These are phyloP conservation scores for Rhamnusium bicolor DNA, from an alignment of 2,888 invertebrate genomes.

Conservation along the genomic window DNA sequence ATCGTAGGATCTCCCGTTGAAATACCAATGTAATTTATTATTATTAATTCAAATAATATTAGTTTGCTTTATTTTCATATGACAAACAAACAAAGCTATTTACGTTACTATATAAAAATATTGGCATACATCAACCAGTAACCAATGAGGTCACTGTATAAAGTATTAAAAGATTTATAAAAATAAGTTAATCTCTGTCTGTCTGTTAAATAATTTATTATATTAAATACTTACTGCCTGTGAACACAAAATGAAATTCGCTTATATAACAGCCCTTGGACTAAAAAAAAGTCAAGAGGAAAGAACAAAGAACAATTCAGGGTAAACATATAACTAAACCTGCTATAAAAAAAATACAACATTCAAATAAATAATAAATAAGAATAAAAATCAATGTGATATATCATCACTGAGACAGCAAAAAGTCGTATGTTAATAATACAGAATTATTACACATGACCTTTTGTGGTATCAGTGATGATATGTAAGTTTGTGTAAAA, in stretches of 20 bases:
- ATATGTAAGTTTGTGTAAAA: no score
- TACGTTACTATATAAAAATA: not conserved
- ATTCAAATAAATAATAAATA: not conserved
- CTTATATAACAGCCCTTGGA: slow-evolving; percentile 2
- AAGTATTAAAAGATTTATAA: not conserved
- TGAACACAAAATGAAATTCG: slow-evolving; percentile 29
- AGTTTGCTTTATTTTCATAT: no score
- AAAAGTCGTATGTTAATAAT: no score
- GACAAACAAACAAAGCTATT: not conserved
- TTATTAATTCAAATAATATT: no score
- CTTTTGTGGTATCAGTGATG: no score
- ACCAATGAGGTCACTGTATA: not conserved
- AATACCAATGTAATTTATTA: no score
- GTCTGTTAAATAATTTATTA: not conserved
- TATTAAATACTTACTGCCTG: slow-evolving; percentile 27
- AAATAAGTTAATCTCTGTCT: not conserved
- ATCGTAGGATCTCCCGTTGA: no score
- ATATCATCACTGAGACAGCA: no score
- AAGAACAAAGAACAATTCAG: not conserved
- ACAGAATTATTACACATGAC: no score
- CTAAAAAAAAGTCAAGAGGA: not conserved
- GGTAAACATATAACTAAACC: not conserved
- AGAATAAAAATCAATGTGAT: not conserved
- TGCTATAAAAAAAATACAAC: not conserved
- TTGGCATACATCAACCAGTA: not conserved